Evolutionary conservation across 2,888 invertebrate genomes (phyloP), one percentile per base, ranked within the genome.

Genomic region (Caenorhabditis sp.): DNA sequence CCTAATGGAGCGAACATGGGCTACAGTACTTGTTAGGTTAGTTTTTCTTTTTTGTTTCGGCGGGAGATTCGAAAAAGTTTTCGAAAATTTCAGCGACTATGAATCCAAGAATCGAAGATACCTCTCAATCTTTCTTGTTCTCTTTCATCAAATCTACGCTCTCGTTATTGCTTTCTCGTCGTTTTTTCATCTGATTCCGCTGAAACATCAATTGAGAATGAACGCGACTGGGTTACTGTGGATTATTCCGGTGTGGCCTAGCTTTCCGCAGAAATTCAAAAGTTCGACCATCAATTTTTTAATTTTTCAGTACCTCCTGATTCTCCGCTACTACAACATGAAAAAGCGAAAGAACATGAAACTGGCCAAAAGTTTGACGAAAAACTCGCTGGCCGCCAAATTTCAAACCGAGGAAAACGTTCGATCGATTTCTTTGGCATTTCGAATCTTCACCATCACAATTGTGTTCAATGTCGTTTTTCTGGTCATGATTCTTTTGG

Each of bases 401-500:
- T 82, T 73, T 77, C 82, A 82, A 24, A 68, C 69, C 14, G 73
- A 77, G 54, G 82, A 82, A 24, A 82, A 82, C 26, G 58, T 77
- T 0, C 31, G 82, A 12, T 66, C 58, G 12, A 72, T 82, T 38
- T n/a, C 58, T 7, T 3, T 82, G 5, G 75, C 69, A 2, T 24
- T 47, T 8, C 49, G 70, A 16, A 58, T 81, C n/a, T 51, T 59
- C 14, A 19, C 56, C 7, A 41, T 64, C 1, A 28, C 38, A 0
- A 51, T 54, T 4, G 5, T 51, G 0, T 61, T 82, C 35, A 47
- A 69, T 24, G 26, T 66, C 3, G 2, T 64, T 8, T 66, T 76
- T 54, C 22, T 82, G 0, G 1, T 51, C 6, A 58, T 76, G 5
- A 31, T 66, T 7, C n/a, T 22, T 28, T n/a, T 64, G 16, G 64